Evolutionary conservation across 1,140 invertebrate genomes (phyloP), one percentile per base, ranked within the genome.

Genomic region (Acromyrmex echinatior): DNA sequence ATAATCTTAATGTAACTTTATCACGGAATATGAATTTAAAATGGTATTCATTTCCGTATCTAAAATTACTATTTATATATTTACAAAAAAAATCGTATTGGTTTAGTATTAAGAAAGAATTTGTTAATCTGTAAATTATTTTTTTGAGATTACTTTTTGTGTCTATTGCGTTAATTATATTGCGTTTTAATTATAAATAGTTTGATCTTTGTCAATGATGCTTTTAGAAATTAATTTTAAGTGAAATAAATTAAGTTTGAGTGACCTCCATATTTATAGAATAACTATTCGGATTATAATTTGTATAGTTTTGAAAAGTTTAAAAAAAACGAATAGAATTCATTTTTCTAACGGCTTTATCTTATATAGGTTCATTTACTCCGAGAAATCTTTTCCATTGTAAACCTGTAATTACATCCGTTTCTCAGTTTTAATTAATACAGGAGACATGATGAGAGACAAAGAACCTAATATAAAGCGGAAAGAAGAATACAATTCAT

Each of bases 371-470:
- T 3, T 21, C 16, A 51, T 28, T 66, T 66, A 65, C 5, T 16
- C n/a, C 9, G 9, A 77, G 9, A 18, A 77, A 79, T 51, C 25
- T 35, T 10, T 51, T 35, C 9, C 12, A 35, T 68, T 68, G n/a
- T 35, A 35, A 80, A 21, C 14, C 12, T 53, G 21, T 51, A 66
- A 79, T 66, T 79, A 79, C 31, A 66, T 18, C 28, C 12, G 28
- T 14, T 31, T 65, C 12, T 53, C 60, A 28, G 45, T 51, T 66
- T 51, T 79, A 79, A 79, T 79, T 79, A 66, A 66, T 21, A 16
- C 10, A 18, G 18, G 45, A 21, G 25, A 51, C 10, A 18, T 10
- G 58, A 35, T 68, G 77, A 35, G 31, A 35, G 31, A 80, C 39
- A 65, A 49, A 49, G 39, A 18, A n/a, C 2, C 3, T 56, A 53